Conservation (phyloP, 2,888 invertebrate species). For the Periphyllus acericola region DNA sequence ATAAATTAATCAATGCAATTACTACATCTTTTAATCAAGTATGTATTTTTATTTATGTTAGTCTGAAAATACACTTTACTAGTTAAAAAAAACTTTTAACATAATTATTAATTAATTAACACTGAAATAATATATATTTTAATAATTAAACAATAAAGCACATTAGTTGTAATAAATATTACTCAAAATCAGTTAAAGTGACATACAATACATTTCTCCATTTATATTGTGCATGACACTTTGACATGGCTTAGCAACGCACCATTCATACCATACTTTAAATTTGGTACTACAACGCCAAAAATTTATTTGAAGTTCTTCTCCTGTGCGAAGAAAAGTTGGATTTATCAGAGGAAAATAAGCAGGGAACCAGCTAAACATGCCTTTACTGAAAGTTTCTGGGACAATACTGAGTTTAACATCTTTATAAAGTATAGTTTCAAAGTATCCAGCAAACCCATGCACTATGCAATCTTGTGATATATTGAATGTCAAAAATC, state of each 20-base stretch:
- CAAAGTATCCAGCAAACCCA: constrained; percentile 97
- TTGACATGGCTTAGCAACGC: constrained; percentile 74
- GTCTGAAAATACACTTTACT: too few relatives aligned
- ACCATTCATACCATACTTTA: constrained; percentile 98
- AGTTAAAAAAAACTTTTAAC: too few relatives aligned
- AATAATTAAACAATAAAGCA: neutral
- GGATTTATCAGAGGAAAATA: constrained; percentile 79
- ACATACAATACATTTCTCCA: constrained; percentile 77
- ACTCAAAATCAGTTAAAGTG: constrained; percentile 6
- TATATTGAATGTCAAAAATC: constrained; percentile 76
- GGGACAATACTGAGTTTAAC: constrained; percentile 91
- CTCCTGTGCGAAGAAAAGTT: constrained; percentile 74
- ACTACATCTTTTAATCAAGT: too few relatives aligned
- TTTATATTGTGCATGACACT: constrained; percentile 76
- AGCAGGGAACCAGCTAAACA: constrained; percentile 99
- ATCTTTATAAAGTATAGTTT: constrained; percentile 86
- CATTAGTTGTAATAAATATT: neutral
- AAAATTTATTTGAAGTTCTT: constrained; percentile 81
- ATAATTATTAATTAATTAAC: neutral
- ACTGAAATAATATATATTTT: neutral
- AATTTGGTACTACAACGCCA: constrained; percentile 84
- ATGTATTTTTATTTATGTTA: too few relatives aligned
- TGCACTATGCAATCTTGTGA: constrained; percentile 84
- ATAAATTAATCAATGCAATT: too few relatives aligned
- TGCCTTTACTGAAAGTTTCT: constrained; percentile 84